Conservation (phyloP, 2,888 invertebrate genomes). For the Cabera pusaria region DNA sequence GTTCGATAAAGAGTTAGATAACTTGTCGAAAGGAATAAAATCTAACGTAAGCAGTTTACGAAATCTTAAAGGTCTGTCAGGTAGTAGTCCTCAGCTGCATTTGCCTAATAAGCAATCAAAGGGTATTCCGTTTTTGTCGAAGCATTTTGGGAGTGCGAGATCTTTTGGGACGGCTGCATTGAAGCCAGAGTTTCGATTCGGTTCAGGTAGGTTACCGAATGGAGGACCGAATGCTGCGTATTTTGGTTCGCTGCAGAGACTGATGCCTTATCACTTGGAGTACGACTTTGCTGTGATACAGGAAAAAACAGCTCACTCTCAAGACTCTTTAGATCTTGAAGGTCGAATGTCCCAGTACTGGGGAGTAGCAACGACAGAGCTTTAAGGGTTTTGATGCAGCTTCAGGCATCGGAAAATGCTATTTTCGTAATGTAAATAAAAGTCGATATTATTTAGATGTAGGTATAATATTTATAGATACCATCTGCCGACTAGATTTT, state of each 20-base stretch:
- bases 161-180: constrained; percentile 87
- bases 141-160: constrained; percentile 91
- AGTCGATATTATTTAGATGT: constrained; percentile 62
- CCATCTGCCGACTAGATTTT: constrained; percentile 79
- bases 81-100: constrained; percentile 88
- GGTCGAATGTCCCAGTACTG: constrained; percentile 95
- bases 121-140: constrained; percentile 84
- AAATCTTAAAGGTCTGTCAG: constrained; percentile 85
- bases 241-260: constrained; percentile 91
- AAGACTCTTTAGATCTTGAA: constrained; percentile 91
- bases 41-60: constrained; percentile 78
- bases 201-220: constrained; percentile 84
- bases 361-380: constrained; percentile 94
- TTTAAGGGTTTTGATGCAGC: too few species aligned
- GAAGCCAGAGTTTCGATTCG: constrained; percentile 83
- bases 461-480: constrained; percentile 63
- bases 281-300: constrained; percentile 93
- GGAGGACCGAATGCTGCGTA: constrained; percentile 94
- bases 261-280: constrained; percentile 92
- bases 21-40: constrained; percentile 86
- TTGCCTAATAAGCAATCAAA: constrained; percentile 66
- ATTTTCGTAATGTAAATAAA: constrained; percentile 66
- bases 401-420: too few species aligned
- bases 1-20: constrained; percentile 94
- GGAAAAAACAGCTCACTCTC: constrained; percentile 86